These are phyloP conservation scores for Phalacrocorax carbo DNA, from an alignment of 2,113 vertebrate genomes.

Conservation along the genomic window DNA sequence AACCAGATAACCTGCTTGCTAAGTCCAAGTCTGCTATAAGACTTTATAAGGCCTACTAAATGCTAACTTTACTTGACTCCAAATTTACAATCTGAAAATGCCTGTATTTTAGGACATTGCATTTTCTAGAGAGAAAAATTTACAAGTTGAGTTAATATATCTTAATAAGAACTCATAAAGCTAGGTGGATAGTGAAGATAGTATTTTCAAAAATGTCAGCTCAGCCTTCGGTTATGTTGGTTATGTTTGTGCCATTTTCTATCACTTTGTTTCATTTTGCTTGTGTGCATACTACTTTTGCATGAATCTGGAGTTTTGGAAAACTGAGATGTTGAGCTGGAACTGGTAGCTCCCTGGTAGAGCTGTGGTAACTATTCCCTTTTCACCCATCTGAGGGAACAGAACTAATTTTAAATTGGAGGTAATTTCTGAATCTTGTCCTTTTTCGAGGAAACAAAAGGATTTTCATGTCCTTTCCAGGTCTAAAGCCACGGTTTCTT, in stretches of 20 bases:
- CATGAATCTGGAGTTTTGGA: not conserved
- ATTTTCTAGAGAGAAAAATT: not conserved
- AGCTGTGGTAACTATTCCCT: not conserved
- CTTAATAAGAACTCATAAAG: not conserved
- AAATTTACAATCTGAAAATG: not conserved
- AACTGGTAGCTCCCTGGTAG: not conserved
- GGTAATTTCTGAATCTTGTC: not conserved
- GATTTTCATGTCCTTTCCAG: not conserved
- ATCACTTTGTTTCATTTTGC: not conserved
- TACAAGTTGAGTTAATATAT: not conserved
- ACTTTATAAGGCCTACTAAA: not conserved
- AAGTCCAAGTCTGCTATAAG: not conserved
- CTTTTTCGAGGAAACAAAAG: not conserved
- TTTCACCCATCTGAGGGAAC: not conserved
- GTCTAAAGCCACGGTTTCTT: not conserved
- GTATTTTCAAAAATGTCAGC: not conserved
- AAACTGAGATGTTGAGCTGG: not conserved
- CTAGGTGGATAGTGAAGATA: not conserved
- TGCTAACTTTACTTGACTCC: not conserved
- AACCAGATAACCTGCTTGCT: not conserved
- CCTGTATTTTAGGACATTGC: not conserved
- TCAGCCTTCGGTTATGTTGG: not conserved
- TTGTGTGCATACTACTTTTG: not conserved
- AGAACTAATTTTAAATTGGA: not conserved
- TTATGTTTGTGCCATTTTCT: not conserved